Base-by-base conservation (phyloP, 2,113 vertebrate genomes). In the Varanus komodoensis region DNA sequence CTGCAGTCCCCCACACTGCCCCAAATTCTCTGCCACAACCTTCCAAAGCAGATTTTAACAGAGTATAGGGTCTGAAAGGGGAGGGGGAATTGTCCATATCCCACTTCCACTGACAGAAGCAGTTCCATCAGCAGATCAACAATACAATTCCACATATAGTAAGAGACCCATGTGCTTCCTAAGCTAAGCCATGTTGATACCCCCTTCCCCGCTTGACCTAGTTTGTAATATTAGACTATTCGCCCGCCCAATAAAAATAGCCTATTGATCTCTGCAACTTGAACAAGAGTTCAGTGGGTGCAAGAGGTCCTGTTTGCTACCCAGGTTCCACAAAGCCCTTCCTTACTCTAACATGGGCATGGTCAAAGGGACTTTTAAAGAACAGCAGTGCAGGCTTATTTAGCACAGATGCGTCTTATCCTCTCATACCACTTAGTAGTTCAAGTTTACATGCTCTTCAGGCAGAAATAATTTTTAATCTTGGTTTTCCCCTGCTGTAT, bases 101-200 rank as follows among this genome's bases (percentile, higher is more conserved):
- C 54, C 54, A 61, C 12, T 61, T 61, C 57, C 57, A 61, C 57
- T 61, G 57, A 15, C 57, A 12, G 61, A 64, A 64, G 61, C 17
- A 64, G 21, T 64, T 64, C 61, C 61, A 64, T 64, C 61, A 19
- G 14, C 57, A 61, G 61, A 64, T 19, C 19, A 3, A 64, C 19
- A 64, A 19, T 64, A 64, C 15, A 4, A 64, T 19, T 64, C 61
- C 61, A 64, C 61, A 7, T 81, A 85, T 11, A 81, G 92, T 91
- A 64, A 94, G 91, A 94, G 94, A 85, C 92, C 91, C 95, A 90
- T 95, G 92, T 93, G 92, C 94, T 95, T 95, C 94, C 95, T 96
- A 95, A 94, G 92, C 90, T 95, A 92, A 95, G 90, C 82, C 75
- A 17, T 84, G 77, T 89, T 32, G 95, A 92, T 95, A 92, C 91